Evolutionary conservation across 2,113 vertebrate species (phyloP).

Genomic region (Ceyx margarethae): DNA sequence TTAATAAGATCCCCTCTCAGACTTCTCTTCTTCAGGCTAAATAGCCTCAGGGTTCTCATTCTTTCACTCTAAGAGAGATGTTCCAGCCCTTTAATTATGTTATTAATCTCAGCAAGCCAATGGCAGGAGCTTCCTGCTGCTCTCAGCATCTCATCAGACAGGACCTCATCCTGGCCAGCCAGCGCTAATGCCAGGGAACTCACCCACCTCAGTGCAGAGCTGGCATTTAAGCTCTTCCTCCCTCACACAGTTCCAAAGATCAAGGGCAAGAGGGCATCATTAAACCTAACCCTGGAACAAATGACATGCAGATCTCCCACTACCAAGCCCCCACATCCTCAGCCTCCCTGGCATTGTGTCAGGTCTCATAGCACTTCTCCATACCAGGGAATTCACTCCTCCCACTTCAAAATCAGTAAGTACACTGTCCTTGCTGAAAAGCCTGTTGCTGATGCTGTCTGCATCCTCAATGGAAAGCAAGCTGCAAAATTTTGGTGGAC

Average conservation of each 20-base stretch:
- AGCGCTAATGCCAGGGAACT: not conserved
- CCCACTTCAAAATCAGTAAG: not conserved
- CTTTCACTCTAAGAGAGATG: not conserved
- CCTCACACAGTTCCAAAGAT: not conserved
- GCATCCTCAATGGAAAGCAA: not conserved
- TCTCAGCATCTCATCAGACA: not conserved
- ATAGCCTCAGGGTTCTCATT: not conserved
- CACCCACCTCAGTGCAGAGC: not conserved
- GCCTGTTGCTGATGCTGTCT: not conserved
- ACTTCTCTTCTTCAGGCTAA: too few relatives aligned
- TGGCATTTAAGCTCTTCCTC: constrained; percentile 36
- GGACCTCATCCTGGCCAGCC: not conserved
- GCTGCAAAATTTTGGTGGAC: not conserved
- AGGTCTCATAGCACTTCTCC: not conserved
- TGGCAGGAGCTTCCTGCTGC: not conserved
- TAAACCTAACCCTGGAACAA: not conserved
- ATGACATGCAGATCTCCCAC: not conserved
- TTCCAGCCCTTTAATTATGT: too few relatives aligned
- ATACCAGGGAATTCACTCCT: not conserved
- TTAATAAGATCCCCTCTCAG: too few relatives aligned
- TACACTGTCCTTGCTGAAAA: not conserved
- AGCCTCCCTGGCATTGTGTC: not conserved
- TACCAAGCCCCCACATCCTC: not conserved
- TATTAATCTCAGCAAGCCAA: constrained; percentile 16
- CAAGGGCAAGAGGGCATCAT: not conserved